Evolutionary conservation across 2,888 invertebrate species (phyloP), one percentile per base, ranked within the genome.

Genomic region (Antheraea assamensis): DNA sequence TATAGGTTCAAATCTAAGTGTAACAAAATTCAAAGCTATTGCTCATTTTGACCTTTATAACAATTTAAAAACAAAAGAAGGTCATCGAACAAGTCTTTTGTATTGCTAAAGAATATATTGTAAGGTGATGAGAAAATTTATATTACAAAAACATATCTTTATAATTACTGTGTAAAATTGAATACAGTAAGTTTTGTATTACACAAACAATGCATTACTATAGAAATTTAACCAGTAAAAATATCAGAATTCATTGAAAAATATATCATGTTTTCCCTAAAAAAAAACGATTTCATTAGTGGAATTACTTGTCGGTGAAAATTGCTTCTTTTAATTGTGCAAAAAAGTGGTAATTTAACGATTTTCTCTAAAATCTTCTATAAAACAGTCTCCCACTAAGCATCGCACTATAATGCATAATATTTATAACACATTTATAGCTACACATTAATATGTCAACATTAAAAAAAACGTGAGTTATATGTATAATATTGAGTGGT

Each of bases 381-480:
- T 13, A 42, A 42, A 42, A 42, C 13, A 42, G 42, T 13, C 13
- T 42, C 13, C 42, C 42, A 42, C 42, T 42, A 42, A 42, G 42
- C 42, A 42, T 24, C 13, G 58, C 2, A 58, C n/a, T 24, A 24
- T 10, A 58, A 58, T 58, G 24, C 21, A 7, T 52, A 24, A 58
- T 24, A 24, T n/a, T 58, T 24, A 58, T 58, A 58, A 58, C n/a
- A 58, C 10, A 58, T 58, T 58, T 8, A 35, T 24, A 27, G 42
- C 35, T 35, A 35, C 42, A 42, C 42, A 42, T 68, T 35, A 49
- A 49, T 42, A 47, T 19, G 49, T 70, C 42, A 55, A 42, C 42
- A 24, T 42, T 42, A 42, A 24, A 15, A 42, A 24, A 15, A 70
- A 70, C 35, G 77, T 13, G 58, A 3, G 58, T n/a, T 58, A 58